Evolutionary conservation across 2,888 invertebrate species (phyloP).

Genomic region (Craniophora ligustri): DNA sequence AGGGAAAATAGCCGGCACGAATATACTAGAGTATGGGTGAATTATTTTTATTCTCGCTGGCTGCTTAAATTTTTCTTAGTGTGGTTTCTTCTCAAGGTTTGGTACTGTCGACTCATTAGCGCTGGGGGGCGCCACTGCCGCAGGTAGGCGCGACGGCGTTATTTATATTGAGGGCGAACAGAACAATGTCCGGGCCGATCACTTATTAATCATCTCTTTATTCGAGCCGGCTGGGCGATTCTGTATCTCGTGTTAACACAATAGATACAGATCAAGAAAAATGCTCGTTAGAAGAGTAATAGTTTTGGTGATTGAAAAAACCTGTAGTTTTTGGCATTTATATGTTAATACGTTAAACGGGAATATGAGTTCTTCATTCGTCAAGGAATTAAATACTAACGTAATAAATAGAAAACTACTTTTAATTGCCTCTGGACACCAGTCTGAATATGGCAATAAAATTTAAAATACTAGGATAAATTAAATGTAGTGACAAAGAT

Average conservation of each 20-base stretch:
- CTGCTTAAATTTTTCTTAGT: constrained; percentile 34
- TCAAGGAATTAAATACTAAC: too few species aligned
- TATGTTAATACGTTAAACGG: too few species aligned
- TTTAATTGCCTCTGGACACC: too few species aligned
- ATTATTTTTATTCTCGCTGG: constrained; percentile 33
- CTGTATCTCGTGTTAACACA: constrained; percentile 49
- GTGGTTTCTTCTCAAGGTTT: constrained; percentile 24
- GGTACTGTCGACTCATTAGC: constrained; percentile 76
- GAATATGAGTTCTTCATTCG: too few species aligned
- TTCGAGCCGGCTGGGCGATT: constrained; percentile 67
- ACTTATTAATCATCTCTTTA: constrained; percentile 82
- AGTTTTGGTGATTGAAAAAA: not conserved
- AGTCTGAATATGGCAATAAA: too few species aligned
- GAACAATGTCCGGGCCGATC: constrained; percentile 75
- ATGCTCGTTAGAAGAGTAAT: not conserved
- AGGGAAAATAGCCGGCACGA: too few species aligned
- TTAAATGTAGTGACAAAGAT: too few species aligned
- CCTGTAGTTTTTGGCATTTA: not conserved
- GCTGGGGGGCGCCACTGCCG: constrained; percentile 70
- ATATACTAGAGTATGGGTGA: constrained; percentile 11
- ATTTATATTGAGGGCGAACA: constrained; percentile 74
- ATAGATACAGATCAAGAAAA: constrained; percentile 22
- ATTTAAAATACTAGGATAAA: too few species aligned
- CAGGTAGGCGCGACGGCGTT: constrained; percentile 72
- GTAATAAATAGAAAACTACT: too few species aligned